These are phyloP conservation scores for Osmerus mordax DNA, from an alignment of 2,113 vertebrate species.

Conservation along the genomic window DNA sequence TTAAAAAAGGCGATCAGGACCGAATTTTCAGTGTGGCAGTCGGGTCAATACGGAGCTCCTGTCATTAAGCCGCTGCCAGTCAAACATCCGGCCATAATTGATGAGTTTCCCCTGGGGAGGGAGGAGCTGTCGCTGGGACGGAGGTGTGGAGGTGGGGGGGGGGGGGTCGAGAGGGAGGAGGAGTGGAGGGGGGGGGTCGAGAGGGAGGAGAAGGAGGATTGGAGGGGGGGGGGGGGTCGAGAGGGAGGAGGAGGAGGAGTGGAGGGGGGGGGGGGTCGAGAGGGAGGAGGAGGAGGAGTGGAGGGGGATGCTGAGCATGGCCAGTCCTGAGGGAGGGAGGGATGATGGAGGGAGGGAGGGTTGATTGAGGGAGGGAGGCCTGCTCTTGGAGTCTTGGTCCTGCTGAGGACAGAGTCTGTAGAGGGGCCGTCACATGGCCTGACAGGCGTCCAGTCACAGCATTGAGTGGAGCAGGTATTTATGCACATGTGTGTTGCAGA, in stretches of 20 bases:
- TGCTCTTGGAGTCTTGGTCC: not conserved
- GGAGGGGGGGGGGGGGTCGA: not conserved
- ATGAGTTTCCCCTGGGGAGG: constrained; percentile 67
- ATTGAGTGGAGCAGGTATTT: constrained; percentile 48
- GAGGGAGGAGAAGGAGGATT: constrained; percentile 44
- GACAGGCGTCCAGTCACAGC: constrained; percentile 30
- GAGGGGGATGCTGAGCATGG: constrained; percentile 10
- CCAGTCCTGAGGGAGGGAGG: not conserved
- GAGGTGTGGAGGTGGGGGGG: constrained; percentile 16
- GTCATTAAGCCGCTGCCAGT: constrained; percentile 74
- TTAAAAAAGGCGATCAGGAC: constrained; percentile 57
- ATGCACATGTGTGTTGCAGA: constrained; percentile 28
- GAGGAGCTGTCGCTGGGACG: constrained; percentile 52
- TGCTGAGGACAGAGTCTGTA: constrained; percentile 29
- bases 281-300: not conserved
- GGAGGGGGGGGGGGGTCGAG: not conserved
- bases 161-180: not conserved
- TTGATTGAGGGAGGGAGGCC: not conserved
- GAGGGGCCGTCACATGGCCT: constrained; percentile 21
- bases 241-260: not conserved
- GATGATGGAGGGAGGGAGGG: not conserved
- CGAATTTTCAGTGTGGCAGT: constrained; percentile 63
- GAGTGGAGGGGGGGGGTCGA: not conserved
- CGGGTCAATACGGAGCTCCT: constrained; percentile 70
- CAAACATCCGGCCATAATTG: constrained; percentile 73